Conservation (phyloP, 2,113 vertebrate species). For the Atherinomorus stipes region DNA sequence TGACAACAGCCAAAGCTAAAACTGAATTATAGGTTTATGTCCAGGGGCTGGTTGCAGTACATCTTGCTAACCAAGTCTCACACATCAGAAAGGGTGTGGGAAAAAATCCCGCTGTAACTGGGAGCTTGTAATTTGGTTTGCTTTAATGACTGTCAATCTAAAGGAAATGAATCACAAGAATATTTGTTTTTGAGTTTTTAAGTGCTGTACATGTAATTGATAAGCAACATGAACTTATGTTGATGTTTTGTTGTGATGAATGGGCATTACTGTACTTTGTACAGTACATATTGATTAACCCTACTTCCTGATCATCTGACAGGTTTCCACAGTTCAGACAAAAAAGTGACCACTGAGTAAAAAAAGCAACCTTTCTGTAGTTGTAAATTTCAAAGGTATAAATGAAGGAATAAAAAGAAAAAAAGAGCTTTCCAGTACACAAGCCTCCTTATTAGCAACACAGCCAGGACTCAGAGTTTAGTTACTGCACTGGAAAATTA, state of each 20-base stretch:
- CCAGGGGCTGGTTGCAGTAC: not conserved
- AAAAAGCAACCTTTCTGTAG: not conserved
- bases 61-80: not conserved
- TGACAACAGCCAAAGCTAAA: conserved; percentile 31
- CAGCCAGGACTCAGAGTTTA: not conserved
- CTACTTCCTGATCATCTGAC: not conserved
- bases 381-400: not conserved
- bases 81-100: not conserved
- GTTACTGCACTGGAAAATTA: not conserved
- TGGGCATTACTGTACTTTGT: not conserved
- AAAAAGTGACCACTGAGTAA: not conserved
- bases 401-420: not conserved
- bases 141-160: not conserved
- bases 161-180: not conserved
- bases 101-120: not conserved
- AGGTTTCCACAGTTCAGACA: not conserved
- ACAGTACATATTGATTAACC: not conserved
- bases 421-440: no score
- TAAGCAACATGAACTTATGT: not conserved
- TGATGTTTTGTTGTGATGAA: not conserved
- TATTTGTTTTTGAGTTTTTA: not conserved
- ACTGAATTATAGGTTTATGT: conserved; percentile 26
- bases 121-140: not conserved
- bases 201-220: not conserved
- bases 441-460: not conserved